phyloP scores from a whole-genome alignment of 2,797 vertebrate genomes.

The Molossus molossus region DNA sequence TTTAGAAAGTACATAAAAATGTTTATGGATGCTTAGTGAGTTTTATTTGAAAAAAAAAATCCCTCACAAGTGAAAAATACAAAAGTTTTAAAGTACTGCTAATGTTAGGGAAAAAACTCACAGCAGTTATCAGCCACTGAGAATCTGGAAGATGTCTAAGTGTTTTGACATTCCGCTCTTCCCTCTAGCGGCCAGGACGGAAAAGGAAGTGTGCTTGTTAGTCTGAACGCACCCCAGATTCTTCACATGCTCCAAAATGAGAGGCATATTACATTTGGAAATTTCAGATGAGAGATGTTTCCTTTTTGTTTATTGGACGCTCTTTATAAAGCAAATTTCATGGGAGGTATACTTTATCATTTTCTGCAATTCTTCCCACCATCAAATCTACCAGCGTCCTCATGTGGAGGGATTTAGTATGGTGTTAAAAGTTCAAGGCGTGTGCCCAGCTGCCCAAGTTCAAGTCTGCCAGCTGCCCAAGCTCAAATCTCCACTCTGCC shows the following conservation, averaged over 20 bases:
- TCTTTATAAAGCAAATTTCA: slow-evolving; percentile 47
- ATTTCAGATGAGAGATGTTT: background rate
- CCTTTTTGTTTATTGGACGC: background rate
- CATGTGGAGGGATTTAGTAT: background rate
- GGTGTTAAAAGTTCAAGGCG: background rate
- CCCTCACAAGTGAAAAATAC: slow-evolving; percentile 3
- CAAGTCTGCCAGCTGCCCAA: background rate
- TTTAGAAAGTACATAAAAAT: slow-evolving; percentile 40
- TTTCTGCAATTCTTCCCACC: background rate
- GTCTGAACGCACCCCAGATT: background rate
- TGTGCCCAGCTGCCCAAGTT: background rate
- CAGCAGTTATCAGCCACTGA: background rate
- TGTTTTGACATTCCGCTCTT: slow-evolving; percentile 52
- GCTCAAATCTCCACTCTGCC: background rate
- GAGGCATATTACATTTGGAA: background rate
- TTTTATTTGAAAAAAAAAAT: slow-evolving; percentile 51
- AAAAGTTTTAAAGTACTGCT: background rate
- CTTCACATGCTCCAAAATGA: background rate
- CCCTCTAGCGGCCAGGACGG: slow-evolving; percentile 79
- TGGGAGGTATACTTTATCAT: background rate
- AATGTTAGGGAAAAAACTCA: background rate
- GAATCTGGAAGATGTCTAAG: background rate
- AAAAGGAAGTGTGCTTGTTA: background rate
- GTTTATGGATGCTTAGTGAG: background rate
- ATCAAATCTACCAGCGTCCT: background rate